A percentile compares a stretch with the other conserved stretches of the same genome.
These are phyloP conservation scores for Microdon myrmicae DNA, from an alignment of 2,888 invertebrate species.

Conservation along the genomic window DNA sequence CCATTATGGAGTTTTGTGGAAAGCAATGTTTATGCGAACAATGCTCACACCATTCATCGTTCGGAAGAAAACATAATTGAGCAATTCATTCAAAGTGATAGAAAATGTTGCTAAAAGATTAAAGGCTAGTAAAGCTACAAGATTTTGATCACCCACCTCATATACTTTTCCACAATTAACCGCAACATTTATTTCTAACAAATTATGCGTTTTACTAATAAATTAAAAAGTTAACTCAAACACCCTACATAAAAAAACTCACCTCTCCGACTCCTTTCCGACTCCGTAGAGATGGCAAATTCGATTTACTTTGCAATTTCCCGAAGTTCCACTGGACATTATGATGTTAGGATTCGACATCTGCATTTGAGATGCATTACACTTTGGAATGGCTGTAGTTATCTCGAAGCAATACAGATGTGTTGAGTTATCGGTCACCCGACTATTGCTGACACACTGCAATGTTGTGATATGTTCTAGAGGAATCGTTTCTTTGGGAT, in stretches of 20 bases:
- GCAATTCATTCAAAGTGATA: too few species aligned
- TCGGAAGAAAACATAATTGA: too few species aligned
- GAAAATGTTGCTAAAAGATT: too few species aligned
- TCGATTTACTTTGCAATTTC: slow-evolving; percentile 63
- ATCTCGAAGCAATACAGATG: slow-evolving; percentile 66
- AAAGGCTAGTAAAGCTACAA: too few species aligned
- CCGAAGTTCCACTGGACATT: slow-evolving; percentile 61
- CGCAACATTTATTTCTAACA: too few species aligned
- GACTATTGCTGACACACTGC: slow-evolving; percentile 66
- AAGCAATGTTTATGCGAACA: too few species aligned
- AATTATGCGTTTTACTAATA: too few species aligned
- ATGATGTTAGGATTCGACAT: slow-evolving; percentile 64
- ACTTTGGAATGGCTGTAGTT: slow-evolving; percentile 63
- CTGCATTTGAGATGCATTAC: slow-evolving; percentile 54
- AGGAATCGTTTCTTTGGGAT: slow-evolving; percentile 76
- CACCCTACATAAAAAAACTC: slow-evolving; percentile 10
- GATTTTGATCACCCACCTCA: too few species aligned
- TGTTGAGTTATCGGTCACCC: slow-evolving; percentile 66
- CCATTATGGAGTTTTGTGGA: too few species aligned
- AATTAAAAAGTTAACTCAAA: background rate
- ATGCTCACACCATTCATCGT: too few species aligned
- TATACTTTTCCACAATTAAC: too few species aligned
- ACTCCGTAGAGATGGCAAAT: slow-evolving; percentile 66
- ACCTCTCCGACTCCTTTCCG: slow-evolving; percentile 65
- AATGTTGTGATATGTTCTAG: slow-evolving; percentile 70